These are phyloP conservation scores for Hemibagrus guttatus DNA, from an alignment of 2,797 vertebrate genomes.

Conservation along the genomic window DNA sequence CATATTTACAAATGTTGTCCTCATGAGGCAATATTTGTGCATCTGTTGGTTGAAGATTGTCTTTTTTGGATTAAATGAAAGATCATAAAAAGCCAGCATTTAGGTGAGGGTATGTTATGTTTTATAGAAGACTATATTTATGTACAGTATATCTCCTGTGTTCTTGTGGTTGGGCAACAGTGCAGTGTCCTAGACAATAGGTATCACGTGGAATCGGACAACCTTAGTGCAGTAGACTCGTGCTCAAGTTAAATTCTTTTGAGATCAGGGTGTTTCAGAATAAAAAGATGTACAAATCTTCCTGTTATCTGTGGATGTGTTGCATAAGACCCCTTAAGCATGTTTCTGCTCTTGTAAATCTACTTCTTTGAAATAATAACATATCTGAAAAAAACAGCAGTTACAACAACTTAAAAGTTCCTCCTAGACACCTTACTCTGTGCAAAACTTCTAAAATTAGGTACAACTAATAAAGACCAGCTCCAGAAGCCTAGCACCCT, in stretches of 20 bases:
- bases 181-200: background rate
- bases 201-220: background rate
- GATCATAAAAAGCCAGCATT: background rate
- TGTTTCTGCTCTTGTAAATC: background rate
- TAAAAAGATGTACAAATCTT: background rate
- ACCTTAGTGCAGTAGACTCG: background rate
- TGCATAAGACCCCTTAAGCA: constrained; percentile 5
- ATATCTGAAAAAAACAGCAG: background rate
- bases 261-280: background rate
- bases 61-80: background rate
- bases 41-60: background rate
- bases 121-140: background rate
- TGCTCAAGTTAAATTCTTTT: background rate
- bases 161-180: background rate
- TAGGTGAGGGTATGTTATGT: background rate
- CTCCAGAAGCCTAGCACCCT: background rate
- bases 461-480: background rate
- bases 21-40: background rate
- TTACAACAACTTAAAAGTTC: background rate
- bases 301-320: background rate
- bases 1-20: background rate
- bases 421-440: background rate
- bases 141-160: background rate
- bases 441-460: background rate
- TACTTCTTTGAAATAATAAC: constrained; percentile 3